These are phyloP conservation scores for Brachionus sp. DNA, from an alignment of 1,140 invertebrate genomes.

Conservation along the genomic window DNA sequence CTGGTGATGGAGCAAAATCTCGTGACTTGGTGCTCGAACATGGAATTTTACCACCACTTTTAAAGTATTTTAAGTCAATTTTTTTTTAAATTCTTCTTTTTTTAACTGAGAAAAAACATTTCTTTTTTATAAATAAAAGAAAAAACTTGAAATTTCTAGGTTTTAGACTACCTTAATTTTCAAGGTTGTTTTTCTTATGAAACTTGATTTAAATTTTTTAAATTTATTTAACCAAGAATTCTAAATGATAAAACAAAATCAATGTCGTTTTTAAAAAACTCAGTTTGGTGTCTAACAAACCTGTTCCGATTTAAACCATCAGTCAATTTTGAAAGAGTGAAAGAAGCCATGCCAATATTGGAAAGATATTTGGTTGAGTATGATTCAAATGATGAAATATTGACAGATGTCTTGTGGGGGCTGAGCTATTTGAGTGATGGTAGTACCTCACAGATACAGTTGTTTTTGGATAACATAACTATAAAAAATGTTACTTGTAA, in stretches of 20 bases:
- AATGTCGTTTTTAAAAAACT: slow-evolving; percentile 84
- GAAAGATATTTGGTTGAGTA: slow-evolving; percentile 87
- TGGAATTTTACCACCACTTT: slow-evolving; percentile 81
- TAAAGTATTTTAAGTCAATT: slow-evolving; percentile 72
- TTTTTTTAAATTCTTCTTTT: too few species aligned
- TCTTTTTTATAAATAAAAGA: too few species aligned
- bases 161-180: not conserved
- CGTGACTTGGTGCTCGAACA: slow-evolving; percentile 86
- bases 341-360: slow-evolving; percentile 87
- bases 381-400: slow-evolving; percentile 88
- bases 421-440: slow-evolving; percentile 97
- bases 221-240: not conserved
- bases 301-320: slow-evolving; percentile 83
- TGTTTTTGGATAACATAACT: slow-evolving; percentile 92
- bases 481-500: slow-evolving; percentile 89
- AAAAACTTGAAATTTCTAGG: slow-evolving; percentile 68
- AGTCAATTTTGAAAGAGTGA: slow-evolving; percentile 68
- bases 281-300: slow-evolving; percentile 96
- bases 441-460: slow-evolving; percentile 91
- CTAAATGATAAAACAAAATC: slow-evolving; percentile 58
- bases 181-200: not conserved
- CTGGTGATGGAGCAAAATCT: slow-evolving; percentile 63
- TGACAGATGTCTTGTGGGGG: slow-evolving; percentile 94
- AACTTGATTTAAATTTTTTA: not conserved
- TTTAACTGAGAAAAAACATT: slow-evolving; percentile 64